phyloP scores from a whole-genome alignment of 2,888 invertebrate species.

The Griposia aprilina region DNA sequence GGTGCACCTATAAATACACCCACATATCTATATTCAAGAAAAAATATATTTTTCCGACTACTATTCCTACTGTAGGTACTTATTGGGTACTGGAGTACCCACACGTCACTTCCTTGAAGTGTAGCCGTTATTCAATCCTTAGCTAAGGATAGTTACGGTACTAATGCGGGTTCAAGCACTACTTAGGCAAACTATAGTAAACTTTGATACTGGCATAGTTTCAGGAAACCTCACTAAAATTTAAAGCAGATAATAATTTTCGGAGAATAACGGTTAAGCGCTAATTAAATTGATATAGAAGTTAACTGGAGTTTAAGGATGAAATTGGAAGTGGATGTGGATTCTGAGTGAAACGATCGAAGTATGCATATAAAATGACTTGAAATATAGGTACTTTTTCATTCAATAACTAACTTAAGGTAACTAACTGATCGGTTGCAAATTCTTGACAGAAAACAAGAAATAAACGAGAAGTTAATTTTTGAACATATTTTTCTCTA shows the following conservation, averaged over 20 bases:
- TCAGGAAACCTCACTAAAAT: conserved; percentile 61
- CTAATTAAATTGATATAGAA: conserved; percentile 54
- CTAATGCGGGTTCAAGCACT: conserved; percentile 59
- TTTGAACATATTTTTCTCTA: too few species aligned
- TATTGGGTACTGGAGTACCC: neutral
- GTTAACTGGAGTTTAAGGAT: conserved; percentile 29
- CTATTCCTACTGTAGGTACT: too few species aligned
- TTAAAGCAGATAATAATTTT: conserved; percentile 62
- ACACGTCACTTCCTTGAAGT: conserved; percentile 45
- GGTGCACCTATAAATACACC: too few species aligned
- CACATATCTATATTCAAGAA: too few species aligned
- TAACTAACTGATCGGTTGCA: neutral
- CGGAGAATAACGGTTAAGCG: conserved; percentile 44
- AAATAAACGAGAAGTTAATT: too few species aligned
- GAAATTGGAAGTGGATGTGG: conserved; percentile 1
- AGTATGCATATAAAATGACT: neutral
- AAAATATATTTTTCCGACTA: too few species aligned
- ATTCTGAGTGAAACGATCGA: neutral
- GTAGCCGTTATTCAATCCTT: conserved; percentile 50
- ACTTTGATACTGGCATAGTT: conserved; percentile 59
- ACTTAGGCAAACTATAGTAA: conserved; percentile 58
- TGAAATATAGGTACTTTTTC: neutral
- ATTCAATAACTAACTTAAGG: neutral
- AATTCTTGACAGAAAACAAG: too few species aligned
- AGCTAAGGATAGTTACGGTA: conserved; percentile 50